phyloP scores from a whole-genome alignment of 1,140 invertebrate genomes.

The Drosophila parvula region DNA sequence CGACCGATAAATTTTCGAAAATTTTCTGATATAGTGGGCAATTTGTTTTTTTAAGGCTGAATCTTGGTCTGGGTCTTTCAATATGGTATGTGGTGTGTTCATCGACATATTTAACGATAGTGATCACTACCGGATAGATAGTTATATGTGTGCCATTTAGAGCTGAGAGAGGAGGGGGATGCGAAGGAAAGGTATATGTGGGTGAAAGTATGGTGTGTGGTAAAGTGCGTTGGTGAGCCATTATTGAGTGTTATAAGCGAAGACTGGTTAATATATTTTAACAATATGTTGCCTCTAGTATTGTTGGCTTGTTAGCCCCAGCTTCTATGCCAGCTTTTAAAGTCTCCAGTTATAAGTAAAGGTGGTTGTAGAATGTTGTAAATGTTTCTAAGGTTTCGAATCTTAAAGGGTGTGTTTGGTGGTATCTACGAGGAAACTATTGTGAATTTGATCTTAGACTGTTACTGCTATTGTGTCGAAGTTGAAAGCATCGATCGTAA shows the following conservation, averaged over 20 bases:
- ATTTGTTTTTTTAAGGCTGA: conserved; percentile 15
- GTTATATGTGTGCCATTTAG: conserved; percentile 9
- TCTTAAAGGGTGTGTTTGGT: conserved; percentile 18
- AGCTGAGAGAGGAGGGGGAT: not conserved
- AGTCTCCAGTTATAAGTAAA: conserved; percentile 35
- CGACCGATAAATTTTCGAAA: conserved; percentile 2
- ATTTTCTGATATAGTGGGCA: conserved; percentile 8
- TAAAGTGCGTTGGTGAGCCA: conserved; percentile 10
- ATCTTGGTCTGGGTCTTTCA: conserved; percentile 14
- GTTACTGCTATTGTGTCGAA: conserved; percentile 1
- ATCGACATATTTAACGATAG: no score
- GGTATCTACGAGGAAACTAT: no score
- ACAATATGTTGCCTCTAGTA: no score
- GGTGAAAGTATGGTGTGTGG: conserved; percentile 1
- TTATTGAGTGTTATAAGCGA: conserved; percentile 17
- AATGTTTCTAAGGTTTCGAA: conserved; percentile 24
- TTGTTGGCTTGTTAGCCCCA: conserved; percentile 4
- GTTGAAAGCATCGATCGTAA: no score
- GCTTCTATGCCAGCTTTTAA: conserved; percentile 34
- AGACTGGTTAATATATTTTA: not conserved
- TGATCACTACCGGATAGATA: conserved; percentile 3
- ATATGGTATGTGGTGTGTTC: conserved; percentile 1
- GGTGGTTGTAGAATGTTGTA: conserved; percentile 23
- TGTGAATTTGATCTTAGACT: no score
- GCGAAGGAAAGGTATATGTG: not conserved